Conservation (phyloP, 2,113 vertebrate genomes). For the Fukomys damarensis region DNA sequence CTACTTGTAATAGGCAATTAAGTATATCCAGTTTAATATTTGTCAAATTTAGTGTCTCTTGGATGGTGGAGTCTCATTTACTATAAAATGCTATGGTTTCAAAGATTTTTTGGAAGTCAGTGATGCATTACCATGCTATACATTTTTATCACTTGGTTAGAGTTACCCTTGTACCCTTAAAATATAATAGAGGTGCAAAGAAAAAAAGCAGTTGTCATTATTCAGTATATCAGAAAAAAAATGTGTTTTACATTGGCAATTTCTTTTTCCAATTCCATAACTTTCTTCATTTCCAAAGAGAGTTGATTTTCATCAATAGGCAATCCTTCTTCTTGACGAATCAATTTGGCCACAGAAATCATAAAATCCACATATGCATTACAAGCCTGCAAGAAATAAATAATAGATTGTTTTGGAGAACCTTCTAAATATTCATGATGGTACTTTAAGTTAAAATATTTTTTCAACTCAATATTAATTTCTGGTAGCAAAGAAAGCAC, state of each 20-base stretch:
- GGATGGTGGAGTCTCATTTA: neutral
- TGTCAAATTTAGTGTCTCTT: neutral
- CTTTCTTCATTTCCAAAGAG: constrained; percentile 87
- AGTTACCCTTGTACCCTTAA: constrained; percentile 43
- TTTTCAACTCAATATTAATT: constrained; percentile 45
- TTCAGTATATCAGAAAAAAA: constrained; percentile 64
- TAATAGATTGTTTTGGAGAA: neutral
- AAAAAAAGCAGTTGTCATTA: constrained; percentile 17
- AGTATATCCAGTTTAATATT: neutral
- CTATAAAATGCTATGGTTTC: constrained; percentile 45
- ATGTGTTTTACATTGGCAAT: constrained; percentile 93
- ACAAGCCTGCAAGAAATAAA: constrained; percentile 89
- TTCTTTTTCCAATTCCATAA: constrained; percentile 95
- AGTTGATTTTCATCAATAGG: constrained; percentile 84
- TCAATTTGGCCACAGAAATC: constrained; percentile 92
- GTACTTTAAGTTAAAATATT: constrained; percentile 3
- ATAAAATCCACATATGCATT: constrained; percentile 94
- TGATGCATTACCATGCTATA: neutral
- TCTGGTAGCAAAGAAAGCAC: constrained; percentile 21
- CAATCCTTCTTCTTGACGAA: constrained; percentile 90
- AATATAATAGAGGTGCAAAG: neutral
- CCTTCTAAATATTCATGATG: constrained; percentile 5
- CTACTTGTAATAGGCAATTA: neutral
- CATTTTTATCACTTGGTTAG: constrained; percentile 35
- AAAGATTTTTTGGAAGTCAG: constrained; percentile 29